Conservation (phyloP, 2,113 vertebrate species). For the Sclerurus mexicanus region DNA sequence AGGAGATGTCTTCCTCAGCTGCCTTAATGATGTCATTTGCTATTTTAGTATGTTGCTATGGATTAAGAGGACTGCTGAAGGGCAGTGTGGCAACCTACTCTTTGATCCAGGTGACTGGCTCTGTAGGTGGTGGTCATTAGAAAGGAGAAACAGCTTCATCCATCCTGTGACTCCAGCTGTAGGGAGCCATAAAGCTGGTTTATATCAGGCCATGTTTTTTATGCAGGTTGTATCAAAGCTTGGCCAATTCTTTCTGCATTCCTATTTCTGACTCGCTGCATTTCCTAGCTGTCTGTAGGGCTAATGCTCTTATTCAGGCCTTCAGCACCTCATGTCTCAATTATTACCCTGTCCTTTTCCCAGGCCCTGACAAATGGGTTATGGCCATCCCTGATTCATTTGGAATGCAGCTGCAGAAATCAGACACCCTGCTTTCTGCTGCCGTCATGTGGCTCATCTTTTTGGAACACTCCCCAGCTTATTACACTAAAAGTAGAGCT, state of each 20-base stretch:
- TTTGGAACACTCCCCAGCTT: not conserved
- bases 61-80: slow-evolving; percentile 13
- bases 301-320: not conserved
- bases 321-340: not conserved
- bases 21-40: not conserved
- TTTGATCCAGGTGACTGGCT: not conserved
- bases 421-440: not conserved
- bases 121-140: not conserved
- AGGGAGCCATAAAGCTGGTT: not conserved
- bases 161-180: not conserved
- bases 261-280: not conserved
- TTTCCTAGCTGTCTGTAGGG: not conserved
- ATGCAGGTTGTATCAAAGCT: not conserved
- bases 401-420: not conserved
- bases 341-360: not conserved
- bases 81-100: not conserved
- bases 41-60: not conserved
- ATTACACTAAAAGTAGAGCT: not conserved
- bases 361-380: not conserved
- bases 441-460: not conserved
- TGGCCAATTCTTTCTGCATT: not conserved
- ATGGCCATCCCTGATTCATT: not conserved
- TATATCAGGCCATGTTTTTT: not conserved
- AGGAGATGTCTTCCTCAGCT: not conserved
- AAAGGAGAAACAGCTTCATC: not conserved